phyloP scores from a whole-genome alignment of 2,113 vertebrate genomes.

The Hydrochoerus hydrochaeris region DNA sequence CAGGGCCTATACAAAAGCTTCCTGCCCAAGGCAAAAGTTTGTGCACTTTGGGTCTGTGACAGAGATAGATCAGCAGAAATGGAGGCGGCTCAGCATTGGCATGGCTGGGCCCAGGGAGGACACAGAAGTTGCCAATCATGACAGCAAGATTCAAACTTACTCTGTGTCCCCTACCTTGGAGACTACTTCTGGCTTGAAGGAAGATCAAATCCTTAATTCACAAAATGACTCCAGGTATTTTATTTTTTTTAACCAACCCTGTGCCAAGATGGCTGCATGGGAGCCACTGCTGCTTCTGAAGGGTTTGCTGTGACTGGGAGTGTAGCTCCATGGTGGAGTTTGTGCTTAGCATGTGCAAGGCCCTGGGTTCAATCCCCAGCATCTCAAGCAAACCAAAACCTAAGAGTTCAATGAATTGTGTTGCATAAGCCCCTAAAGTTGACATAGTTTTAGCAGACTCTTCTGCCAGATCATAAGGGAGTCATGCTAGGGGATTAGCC shows the following conservation, averaged over 20 bases:
- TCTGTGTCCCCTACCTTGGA: slow-evolving; percentile 47
- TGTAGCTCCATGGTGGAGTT: background rate
- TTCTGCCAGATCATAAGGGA: background rate
- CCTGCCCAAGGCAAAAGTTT: slow-evolving; percentile 87
- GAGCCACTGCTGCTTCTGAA: slow-evolving; percentile 16
- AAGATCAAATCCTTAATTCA: slow-evolving; percentile 50
- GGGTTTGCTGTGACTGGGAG: background rate
- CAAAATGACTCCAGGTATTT: slow-evolving; percentile 84
- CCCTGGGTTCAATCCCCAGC: background rate
- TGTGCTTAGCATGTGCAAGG: background rate
- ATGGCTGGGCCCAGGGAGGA: slow-evolving; percentile 76
- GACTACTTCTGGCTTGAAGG: background rate
- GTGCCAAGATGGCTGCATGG: slow-evolving; percentile 43
- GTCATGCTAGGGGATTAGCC: background rate
- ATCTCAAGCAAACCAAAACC: background rate
- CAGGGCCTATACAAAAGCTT: slow-evolving; percentile 86
- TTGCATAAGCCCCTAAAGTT: background rate
- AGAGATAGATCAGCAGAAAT: slow-evolving; percentile 92
- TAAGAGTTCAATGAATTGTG: background rate
- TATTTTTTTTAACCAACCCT: slow-evolving; percentile 67
- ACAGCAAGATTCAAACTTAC: background rate
- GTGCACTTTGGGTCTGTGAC: slow-evolving; percentile 97
- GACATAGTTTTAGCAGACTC: background rate
- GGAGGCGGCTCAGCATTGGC: slow-evolving; percentile 89
- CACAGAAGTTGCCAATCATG: slow-evolving; percentile 60